Evolutionary conservation across 2,888 invertebrate genomes (phyloP), one percentile per base, ranked within the genome.

Genomic region (Cephus rjabovi): DNA sequence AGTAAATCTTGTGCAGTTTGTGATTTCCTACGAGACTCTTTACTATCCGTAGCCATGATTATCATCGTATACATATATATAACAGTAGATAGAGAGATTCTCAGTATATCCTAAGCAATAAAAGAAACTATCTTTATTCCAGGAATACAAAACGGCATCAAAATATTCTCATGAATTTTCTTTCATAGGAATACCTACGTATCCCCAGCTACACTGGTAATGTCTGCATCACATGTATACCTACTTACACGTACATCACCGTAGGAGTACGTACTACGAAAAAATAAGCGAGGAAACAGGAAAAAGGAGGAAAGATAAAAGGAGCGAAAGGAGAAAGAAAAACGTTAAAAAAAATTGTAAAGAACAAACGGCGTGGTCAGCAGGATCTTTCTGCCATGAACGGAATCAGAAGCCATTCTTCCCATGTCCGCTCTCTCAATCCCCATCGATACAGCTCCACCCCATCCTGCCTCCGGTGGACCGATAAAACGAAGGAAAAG

Each of bases 391-490:
- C 83, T 81, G 81, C 37, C 83, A 76, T 81, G 82, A 86, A 85
- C 83, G 82, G 85, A 87, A 88, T 87, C 85, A 86, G 86, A 84
- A 82, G 75, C 86, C 80, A 87, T 88, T 88, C 86, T 88, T 86
- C 84, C 80, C 34, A 76, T 76, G 80, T 77, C 81, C 81, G 80
- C 84, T 83, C 84, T 83, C 83, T 82, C 71, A 34, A 71, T 31
- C 33, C 71, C 71, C 71, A 23, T 56, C 40, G 40, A 56, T 56
- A 56, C 40, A 56, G 40, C 40, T 56, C 40, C 40, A 56, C 40
- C 40, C 23, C 40, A 56, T 9, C 23, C 40, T 9, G 23, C 23
- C 40, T 56, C 40, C 40, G 15, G 23, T 56, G 23, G 9, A 56
- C 40, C 40, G 40, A 56, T 23, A 56, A 56, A 56, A 56, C 40